Conservation (phyloP, 2,888 invertebrate species). For the Drosophila picticornis region DNA sequence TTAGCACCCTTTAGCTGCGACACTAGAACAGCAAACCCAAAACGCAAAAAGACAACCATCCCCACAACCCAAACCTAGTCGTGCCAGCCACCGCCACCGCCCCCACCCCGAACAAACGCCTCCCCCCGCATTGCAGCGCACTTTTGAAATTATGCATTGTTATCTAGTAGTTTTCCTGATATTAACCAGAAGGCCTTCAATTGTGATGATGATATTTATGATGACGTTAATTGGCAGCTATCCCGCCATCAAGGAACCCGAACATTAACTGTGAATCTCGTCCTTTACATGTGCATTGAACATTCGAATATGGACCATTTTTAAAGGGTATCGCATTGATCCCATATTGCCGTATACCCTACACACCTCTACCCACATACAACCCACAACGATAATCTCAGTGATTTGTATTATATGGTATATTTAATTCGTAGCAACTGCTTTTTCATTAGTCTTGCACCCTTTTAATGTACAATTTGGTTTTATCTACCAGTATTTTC, state of each 20-base stretch:
- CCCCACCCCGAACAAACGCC: neutral
- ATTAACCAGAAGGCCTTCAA: slow-evolving; percentile 45
- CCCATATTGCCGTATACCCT: neutral
- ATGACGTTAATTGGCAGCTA: slow-evolving; percentile 15
- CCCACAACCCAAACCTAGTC: neutral
- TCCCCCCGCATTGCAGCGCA: slow-evolving; percentile 14
- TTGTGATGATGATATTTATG: slow-evolving; percentile 42
- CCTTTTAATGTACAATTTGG: slow-evolving; percentile 3
- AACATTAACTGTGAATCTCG: slow-evolving; percentile 47
- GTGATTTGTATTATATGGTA: slow-evolving; percentile 8
- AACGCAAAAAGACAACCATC: neutral
- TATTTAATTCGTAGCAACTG: slow-evolving; percentile 24
- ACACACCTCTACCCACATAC: neutral
- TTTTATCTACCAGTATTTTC: neutral
- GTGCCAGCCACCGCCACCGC: neutral
- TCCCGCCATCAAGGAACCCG: slow-evolving; percentile 4
- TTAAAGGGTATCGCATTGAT: slow-evolving; percentile 8
- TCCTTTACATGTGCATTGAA: slow-evolving; percentile 6
- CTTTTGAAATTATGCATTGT: slow-evolving; percentile 32
- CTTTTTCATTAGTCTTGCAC: slow-evolving; percentile 18
- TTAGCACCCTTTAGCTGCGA: slow-evolving; percentile 31
- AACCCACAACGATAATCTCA: slow-evolving; percentile 23
- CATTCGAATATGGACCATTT: slow-evolving; percentile 46
- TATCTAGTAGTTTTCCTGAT: slow-evolving; percentile 44
- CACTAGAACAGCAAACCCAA: neutral